These are phyloP conservation scores for Hoplostethus atlanticus DNA, from an alignment of 2,797 vertebrate genomes.

Conservation along the genomic window DNA sequence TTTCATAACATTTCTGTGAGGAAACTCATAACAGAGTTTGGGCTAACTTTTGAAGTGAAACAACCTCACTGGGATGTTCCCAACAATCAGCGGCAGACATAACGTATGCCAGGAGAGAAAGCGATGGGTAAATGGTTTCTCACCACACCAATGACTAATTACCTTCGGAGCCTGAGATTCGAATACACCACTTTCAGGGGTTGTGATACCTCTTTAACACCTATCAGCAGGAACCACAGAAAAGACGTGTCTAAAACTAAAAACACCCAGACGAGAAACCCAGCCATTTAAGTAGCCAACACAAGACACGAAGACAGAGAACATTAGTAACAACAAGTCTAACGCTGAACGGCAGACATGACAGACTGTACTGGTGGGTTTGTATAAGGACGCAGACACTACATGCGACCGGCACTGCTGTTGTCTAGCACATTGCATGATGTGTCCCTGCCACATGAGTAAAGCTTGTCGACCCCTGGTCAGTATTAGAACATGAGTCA, in stretches of 20 bases:
- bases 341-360: conserved; percentile 45
- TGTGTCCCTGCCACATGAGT: conserved; percentile 62
- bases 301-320: not conserved
- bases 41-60: conserved; percentile 22
- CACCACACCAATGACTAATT: conserved; percentile 32
- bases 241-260: not conserved
- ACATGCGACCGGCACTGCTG: conserved; percentile 30
- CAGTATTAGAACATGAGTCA: conserved; percentile 71
- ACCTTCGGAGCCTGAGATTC: conserved; percentile 20
- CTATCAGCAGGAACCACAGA: conserved; percentile 31
- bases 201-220: conserved; percentile 31
- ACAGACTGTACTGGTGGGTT: conserved; percentile 61
- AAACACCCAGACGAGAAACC: not conserved
- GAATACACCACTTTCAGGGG: conserved; percentile 28
- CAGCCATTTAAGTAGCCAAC: not conserved
- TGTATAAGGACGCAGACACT: conserved; percentile 49
- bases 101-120: not conserved
- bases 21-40: conserved; percentile 7
- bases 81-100: conserved; percentile 5
- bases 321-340: conserved; percentile 4
- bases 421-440: conserved; percentile 70
- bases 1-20: not conserved
- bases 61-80: not conserved
- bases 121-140: conserved; percentile 24
- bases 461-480: conserved; percentile 56